Conservation (phyloP, 2,113 vertebrate genomes). For the Excalfactoria chinensis region DNA sequence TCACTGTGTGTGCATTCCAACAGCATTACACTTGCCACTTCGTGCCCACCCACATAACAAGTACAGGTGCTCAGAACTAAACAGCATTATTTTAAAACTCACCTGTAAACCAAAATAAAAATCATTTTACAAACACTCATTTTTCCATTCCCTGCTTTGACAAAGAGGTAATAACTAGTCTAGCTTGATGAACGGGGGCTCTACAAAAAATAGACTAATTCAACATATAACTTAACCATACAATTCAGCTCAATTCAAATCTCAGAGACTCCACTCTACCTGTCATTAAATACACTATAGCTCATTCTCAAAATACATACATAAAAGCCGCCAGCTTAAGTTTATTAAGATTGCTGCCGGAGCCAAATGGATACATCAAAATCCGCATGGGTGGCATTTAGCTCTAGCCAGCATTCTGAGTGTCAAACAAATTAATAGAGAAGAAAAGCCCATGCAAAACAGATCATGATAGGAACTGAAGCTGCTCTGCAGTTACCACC, state of each 20-base stretch:
- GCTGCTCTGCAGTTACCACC: not conserved
- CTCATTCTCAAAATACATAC: conserved; percentile 15
- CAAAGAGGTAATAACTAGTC: not conserved
- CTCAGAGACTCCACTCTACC: not conserved
- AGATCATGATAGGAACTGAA: not conserved
- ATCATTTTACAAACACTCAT: not conserved
- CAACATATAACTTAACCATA: not conserved
- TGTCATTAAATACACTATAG: not conserved
- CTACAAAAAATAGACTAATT: not conserved
- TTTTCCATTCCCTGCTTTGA: not conserved
- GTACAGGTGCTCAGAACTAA: not conserved
- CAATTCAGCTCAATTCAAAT: not conserved
- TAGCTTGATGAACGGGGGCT: not conserved
- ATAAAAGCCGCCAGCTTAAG: not conserved
- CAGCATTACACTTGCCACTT: not conserved
- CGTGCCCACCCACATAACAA: not conserved
- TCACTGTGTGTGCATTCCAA: not conserved
- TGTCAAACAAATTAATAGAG: not conserved
- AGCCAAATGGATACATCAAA: not conserved
- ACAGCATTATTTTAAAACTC: not conserved
- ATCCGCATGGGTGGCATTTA: not conserved
- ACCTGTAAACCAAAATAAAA: conserved; percentile 11
- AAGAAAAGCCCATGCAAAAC: not conserved
- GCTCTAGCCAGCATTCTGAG: not conserved
- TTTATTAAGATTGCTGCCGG: not conserved